Percentiles rank a stretch among this genome's conserved stretches.
Conservation (phyloP, 2,113 vertebrate species). For the Mirounga angustirostris region DNA sequence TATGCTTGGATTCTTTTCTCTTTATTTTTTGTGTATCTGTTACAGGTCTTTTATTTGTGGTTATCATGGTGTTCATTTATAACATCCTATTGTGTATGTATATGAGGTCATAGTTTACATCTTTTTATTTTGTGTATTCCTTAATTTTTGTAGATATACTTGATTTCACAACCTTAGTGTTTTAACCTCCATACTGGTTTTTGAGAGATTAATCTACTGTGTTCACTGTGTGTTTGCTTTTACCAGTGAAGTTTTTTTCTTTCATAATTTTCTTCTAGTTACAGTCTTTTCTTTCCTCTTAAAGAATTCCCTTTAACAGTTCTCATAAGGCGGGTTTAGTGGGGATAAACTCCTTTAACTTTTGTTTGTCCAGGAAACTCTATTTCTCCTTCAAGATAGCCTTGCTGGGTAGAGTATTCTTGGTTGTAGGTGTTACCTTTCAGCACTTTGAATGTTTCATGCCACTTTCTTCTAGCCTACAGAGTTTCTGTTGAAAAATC, state of each 20-base stretch:
- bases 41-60: neutral
- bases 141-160: neutral
- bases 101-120: neutral
- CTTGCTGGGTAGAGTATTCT: neutral
- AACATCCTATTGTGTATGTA: neutral
- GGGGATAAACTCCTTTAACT: neutral
- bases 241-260: neutral
- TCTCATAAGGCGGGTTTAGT: neutral
- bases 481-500: neutral
- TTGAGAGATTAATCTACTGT: neutral
- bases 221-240: neutral
- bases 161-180: neutral
- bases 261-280: neutral
- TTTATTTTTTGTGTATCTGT: neutral
- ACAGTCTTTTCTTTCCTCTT: neutral
- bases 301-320: neutral
- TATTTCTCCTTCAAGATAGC: neutral
- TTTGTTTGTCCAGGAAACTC: neutral
- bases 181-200: neutral
- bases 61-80: neutral
- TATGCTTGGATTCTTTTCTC: neutral
- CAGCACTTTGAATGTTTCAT: neutral
- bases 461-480: neutral
- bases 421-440: neutral
- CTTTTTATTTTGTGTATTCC: neutral